These are phyloP conservation scores for Slavum lentiscoides DNA, from an alignment of 2,888 invertebrate species.

Conservation along the genomic window DNA sequence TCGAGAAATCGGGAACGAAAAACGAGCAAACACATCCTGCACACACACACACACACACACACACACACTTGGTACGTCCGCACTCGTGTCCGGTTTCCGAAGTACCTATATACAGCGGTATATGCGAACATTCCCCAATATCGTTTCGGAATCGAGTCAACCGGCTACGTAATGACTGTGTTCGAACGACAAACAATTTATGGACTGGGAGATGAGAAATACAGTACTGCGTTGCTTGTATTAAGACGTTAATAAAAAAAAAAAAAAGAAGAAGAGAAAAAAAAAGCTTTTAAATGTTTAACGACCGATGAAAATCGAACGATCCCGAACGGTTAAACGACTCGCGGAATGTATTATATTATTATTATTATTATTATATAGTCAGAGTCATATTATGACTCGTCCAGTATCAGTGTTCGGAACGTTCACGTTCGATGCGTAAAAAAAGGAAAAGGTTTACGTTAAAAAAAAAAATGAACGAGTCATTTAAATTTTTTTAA, in stretches of 20 bases:
- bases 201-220: neutral
- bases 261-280: slow-evolving; percentile 15
- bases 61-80: too few relatives aligned
- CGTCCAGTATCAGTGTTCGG: neutral
- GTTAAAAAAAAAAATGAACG: neutral
- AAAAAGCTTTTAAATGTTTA: slow-evolving; percentile 42
- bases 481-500: neutral
- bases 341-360: slow-evolving; percentile 20
- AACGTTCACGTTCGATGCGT: too few relatives aligned
- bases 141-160: neutral
- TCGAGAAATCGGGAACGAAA: neutral
- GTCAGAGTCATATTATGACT: too few relatives aligned
- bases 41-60: too few relatives aligned
- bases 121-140: neutral
- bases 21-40: neutral
- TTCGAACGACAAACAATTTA: neutral
- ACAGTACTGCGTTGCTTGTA: too few relatives aligned
- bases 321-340: slow-evolving; percentile 42
- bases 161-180: neutral
- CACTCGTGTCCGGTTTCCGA: neutral
- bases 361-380: neutral
- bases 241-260: neutral
- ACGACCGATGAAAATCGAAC: slow-evolving; percentile 38
- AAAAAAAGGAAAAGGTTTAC: too few relatives aligned
- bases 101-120: neutral